Conservation (phyloP, 2,888 invertebrate species). For the Agonopterix alstromeriana region DNA sequence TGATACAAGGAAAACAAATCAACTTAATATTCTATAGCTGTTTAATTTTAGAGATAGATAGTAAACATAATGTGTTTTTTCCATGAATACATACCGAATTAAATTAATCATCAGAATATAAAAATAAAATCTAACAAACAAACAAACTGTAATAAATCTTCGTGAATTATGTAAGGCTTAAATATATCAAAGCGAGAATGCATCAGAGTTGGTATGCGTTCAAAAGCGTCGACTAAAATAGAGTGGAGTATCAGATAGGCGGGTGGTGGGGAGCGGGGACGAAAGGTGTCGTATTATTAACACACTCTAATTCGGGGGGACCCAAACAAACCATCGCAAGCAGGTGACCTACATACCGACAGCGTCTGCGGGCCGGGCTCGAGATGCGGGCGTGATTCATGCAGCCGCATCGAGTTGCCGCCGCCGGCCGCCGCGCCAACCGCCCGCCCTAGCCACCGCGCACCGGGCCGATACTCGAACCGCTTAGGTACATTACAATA, state of each 20-base stretch:
- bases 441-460: background rate
- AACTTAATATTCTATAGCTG: too few species aligned
- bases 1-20: too few species aligned
- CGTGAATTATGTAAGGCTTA: constrained; percentile 2
- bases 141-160: constrained; percentile 2
- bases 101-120: too few species aligned
- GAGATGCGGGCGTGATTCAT: constrained; percentile 58
- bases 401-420: constrained; percentile 26
- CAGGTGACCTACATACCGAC: constrained; percentile 66
- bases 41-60: too few species aligned
- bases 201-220: constrained; percentile 34
- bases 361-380: constrained; percentile 51
- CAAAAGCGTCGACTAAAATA: constrained; percentile 45
- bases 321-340: constrained; percentile 73
- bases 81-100: too few species aligned
- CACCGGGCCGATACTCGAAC: background rate
- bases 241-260: constrained; percentile 24
- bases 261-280: constrained; percentile 36
- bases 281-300: constrained; percentile 70
- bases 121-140: too few species aligned
- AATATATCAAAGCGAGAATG: constrained; percentile 18
- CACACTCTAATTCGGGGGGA: constrained; percentile 68
- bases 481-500: too few species aligned
- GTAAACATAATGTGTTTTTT: too few species aligned
- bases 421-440: constrained; percentile 17